phyloP scores from a whole-genome alignment of 2,888 invertebrate species.

The Syritta pipiens region DNA sequence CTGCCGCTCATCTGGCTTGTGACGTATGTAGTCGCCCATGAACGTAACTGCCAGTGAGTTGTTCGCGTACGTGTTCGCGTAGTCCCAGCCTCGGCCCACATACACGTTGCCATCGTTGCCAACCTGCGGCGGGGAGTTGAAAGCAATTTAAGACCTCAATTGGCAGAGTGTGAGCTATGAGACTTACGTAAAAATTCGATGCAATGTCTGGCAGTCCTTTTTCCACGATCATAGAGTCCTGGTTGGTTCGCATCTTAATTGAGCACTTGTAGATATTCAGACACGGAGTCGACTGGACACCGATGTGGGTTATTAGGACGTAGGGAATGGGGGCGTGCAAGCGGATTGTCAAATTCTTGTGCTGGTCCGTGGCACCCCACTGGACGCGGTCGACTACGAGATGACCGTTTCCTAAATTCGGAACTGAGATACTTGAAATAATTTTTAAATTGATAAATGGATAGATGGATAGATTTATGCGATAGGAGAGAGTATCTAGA shows the following conservation, averaged over 20 bases:
- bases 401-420: constrained; percentile 79
- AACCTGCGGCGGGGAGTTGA: constrained; percentile 75
- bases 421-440: constrained; percentile 76
- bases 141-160: background rate
- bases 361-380: constrained; percentile 77
- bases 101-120: constrained; percentile 82
- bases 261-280: constrained; percentile 78
- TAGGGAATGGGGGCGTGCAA: constrained; percentile 79
- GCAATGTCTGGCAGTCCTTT: constrained; percentile 79
- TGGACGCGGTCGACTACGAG: constrained; percentile 77
- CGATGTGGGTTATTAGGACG: constrained; percentile 81
- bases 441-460: constrained; percentile 32
- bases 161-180: background rate
- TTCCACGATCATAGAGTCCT: constrained; percentile 79
- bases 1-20: constrained; percentile 78
- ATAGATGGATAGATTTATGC: background rate
- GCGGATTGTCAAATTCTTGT: constrained; percentile 70
- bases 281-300: constrained; percentile 78
- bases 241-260: constrained; percentile 79
- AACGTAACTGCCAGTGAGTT: constrained; percentile 80
- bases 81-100: constrained; percentile 81
- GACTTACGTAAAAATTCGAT: constrained; percentile 78
- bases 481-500: background rate
- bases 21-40: constrained; percentile 80
- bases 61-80: constrained; percentile 80